A percentile compares a stretch with the other conserved stretches of the same genome.
phyloP scores from a whole-genome alignment of 2,113 vertebrate genomes.

The Megatriorchis doriae region DNA sequence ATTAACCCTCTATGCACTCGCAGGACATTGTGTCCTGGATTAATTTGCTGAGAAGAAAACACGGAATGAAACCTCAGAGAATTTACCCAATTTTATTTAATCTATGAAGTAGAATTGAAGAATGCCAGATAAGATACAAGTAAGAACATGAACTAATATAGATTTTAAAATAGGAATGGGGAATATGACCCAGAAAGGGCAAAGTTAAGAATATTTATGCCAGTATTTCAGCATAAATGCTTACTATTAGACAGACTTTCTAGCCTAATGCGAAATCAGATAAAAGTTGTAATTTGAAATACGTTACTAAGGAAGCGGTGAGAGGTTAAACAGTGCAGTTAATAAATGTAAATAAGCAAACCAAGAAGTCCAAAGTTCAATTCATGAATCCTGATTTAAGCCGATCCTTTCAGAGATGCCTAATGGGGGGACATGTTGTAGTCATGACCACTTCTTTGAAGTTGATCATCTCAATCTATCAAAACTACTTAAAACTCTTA shows the following conservation, averaged over 20 bases:
- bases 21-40: slow-evolving; percentile 7
- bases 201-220: neutral
- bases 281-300: slow-evolving; percentile 22
- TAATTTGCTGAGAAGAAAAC: slow-evolving; percentile 46
- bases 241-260: neutral
- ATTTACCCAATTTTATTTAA: slow-evolving; percentile 32
- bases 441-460: neutral
- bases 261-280: slow-evolving; percentile 1
- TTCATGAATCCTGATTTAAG: neutral
- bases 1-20: slow-evolving; percentile 28
- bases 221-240: neutral
- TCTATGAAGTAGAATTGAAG: neutral
- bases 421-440: neutral
- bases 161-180: neutral
- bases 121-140: slow-evolving; percentile 1
- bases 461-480: neutral
- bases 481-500: neutral
- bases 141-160: neutral
- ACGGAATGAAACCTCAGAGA: slow-evolving; percentile 32
- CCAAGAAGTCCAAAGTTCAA: neutral
- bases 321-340: neutral
- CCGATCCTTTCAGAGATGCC: neutral
- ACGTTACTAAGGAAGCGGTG: neutral
- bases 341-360: slow-evolving; percentile 22
- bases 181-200: neutral